Evolutionary conservation across 2,888 invertebrate genomes (phyloP).

Genomic region (Monochamus alternatus): DNA sequence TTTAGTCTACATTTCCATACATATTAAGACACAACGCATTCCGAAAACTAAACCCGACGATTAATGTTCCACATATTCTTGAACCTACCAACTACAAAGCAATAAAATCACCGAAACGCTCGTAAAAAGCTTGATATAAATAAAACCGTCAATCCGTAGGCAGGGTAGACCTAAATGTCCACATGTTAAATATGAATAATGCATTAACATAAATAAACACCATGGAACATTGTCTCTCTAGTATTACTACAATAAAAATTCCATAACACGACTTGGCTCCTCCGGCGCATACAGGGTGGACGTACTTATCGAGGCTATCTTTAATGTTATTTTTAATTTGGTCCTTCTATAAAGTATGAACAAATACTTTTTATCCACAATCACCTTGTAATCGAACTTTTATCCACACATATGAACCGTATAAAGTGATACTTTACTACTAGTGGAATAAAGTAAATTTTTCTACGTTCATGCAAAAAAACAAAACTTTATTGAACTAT

Average conservation of each 20-base stretch:
- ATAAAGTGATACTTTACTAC: too few species aligned
- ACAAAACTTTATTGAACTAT: too few species aligned
- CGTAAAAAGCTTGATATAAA: conserved; percentile 24
- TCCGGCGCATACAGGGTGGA: conserved; percentile 8
- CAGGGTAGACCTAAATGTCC: conserved; percentile 10
- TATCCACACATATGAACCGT: too few species aligned
- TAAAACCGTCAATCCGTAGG: conserved; percentile 35
- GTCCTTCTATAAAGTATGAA: too few species aligned
- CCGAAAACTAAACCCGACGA: background rate
- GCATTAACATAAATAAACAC: conserved; percentile 38
- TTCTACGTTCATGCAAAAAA: too few species aligned
- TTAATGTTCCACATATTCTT: background rate
- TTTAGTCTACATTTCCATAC: background rate
- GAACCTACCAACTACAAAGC: background rate
- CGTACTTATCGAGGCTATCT: background rate
- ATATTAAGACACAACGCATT: background rate
- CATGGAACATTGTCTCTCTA: conserved; percentile 14
- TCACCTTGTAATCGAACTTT: too few species aligned
- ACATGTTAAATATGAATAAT: conserved; percentile 34
- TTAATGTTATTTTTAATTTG: too few species aligned
- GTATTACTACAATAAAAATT: conserved; percentile 35
- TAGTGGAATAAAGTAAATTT: too few species aligned
- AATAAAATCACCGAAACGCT: conserved; percentile 24
- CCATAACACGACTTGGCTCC: conserved; percentile 30
- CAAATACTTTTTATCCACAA: too few species aligned